phyloP scores from a whole-genome alignment of 2,888 invertebrate species.

The Drosophila suboccidentalis region DNA sequence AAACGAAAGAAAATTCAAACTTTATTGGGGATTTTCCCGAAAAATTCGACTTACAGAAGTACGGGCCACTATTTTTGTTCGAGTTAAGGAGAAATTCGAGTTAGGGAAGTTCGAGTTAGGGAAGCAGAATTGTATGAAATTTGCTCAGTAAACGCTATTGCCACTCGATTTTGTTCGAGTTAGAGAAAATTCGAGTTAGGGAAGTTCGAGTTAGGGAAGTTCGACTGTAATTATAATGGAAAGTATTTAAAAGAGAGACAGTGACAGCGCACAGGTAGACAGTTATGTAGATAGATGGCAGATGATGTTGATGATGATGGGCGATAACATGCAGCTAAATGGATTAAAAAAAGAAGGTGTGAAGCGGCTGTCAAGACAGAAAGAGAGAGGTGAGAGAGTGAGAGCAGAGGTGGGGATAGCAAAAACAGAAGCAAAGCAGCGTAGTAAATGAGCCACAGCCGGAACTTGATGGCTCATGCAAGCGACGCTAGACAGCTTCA shows the following conservation, averaged over 20 bases:
- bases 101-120: too few relatives aligned
- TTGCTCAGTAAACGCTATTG: too few relatives aligned
- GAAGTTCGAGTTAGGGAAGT: too few relatives aligned
- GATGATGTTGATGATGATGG: slow-evolving; percentile 53
- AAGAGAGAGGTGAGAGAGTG: slow-evolving; percentile 19
- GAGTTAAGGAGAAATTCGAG: too few relatives aligned
- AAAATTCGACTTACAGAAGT: too few relatives aligned
- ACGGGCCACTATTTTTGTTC: too few relatives aligned
- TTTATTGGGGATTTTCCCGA: too few relatives aligned
- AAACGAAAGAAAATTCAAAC: too few relatives aligned
- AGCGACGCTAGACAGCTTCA: slow-evolving; percentile 46
- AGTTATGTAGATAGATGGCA: slow-evolving; percentile 52
- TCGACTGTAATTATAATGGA: slow-evolving; percentile 73
- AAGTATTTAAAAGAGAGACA: slow-evolving; percentile 69
- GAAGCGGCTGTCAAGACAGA: slow-evolving; percentile 28
- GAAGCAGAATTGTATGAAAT: too few relatives aligned
- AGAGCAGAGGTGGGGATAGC: slow-evolving; percentile 11
- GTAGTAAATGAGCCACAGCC: slow-evolving; percentile 66
- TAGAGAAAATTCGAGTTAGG: too few relatives aligned
- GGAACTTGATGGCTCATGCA: slow-evolving; percentile 64
- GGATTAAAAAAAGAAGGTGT: slow-evolving; percentile 67
- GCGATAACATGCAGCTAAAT: slow-evolving; percentile 76
- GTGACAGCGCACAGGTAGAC: slow-evolving; percentile 32
- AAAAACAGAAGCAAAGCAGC: slow-evolving; percentile 53
- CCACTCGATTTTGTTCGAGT: too few relatives aligned